phyloP scores from a whole-genome alignment of 2,888 invertebrate genomes.

The Drosophila rubida region DNA sequence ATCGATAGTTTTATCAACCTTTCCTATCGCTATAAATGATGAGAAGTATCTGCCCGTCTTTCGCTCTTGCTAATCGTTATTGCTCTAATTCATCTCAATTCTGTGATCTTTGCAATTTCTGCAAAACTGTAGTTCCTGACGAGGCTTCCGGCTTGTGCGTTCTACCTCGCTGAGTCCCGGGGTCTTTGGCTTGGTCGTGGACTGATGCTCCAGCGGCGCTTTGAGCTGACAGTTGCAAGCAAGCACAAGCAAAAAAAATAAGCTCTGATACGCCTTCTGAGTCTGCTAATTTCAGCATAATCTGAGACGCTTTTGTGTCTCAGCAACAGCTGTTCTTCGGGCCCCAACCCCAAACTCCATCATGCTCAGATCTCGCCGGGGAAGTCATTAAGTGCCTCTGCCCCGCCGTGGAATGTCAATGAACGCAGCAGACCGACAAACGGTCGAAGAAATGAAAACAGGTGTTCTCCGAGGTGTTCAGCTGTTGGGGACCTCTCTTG shows the following conservation, averaged over 20 bases:
- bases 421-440: constrained; percentile 45
- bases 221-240: constrained; percentile 36
- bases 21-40: too few relatives aligned
- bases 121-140: constrained; percentile 44
- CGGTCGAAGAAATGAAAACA: constrained; percentile 31
- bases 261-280: constrained; percentile 68
- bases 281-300: constrained; percentile 72
- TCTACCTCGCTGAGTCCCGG: constrained; percentile 49
- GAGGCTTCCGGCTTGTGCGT: constrained; percentile 36
- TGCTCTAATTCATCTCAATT: constrained; percentile 9
- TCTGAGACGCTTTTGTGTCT: constrained; percentile 52
- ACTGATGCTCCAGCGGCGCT: constrained; percentile 16
- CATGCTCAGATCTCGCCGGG: constrained; percentile 6
- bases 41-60: too few relatives aligned
- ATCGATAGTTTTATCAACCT: constrained; percentile 2
- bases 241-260: constrained; percentile 11
- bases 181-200: constrained; percentile 29
- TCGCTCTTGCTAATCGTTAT: background rate
- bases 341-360: background rate
- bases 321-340: constrained; percentile 55
- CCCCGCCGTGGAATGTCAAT: constrained; percentile 60
- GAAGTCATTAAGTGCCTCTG: constrained; percentile 60
- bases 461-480: constrained; percentile 38
- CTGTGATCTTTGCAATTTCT: constrained; percentile 16
- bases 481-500: constrained; percentile 23